Base-by-base conservation (phyloP, 2,113 vertebrate species). In the Brienomyrus brachyistius region DNA sequence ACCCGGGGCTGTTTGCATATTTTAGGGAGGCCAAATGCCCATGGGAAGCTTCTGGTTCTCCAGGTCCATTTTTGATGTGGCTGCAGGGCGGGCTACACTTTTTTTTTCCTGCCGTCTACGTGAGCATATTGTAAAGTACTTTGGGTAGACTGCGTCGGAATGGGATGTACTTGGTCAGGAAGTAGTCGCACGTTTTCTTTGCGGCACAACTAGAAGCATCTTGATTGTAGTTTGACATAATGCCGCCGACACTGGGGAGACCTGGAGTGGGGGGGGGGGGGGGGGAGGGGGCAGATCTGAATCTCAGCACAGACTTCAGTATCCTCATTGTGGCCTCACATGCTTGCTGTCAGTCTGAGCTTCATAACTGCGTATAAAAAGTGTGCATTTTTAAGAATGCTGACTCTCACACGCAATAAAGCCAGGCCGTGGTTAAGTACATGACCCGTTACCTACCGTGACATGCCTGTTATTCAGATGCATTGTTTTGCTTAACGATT, bases 191-290 rank as follows among this genome's bases (percentile, higher is more conserved):
- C 4, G 31, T 27, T 86, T 86, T 52, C n/a, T 40, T 48, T 40
- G 50, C 19, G 85, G 27, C n/a, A 10, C 10, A 19, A 19, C 15
- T 15, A 11, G 85, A n/a, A 50, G 51, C 17, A 21, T 51, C 7
- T 6, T 35, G 50, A 8, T 87, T 54, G 50, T 9, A 54, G 51
- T 54, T 7, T 56, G 51, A 87, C 48, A 13, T 15, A 9, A 4
- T 48, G 45, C 83, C 51, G 4, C 7, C 10, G 45, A 82, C 83
- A 17, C 51, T 54, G 89, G 90, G 88, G 85, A 87, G 88, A 87
- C 47, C 19, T 86, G 10, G 21, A 0, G n/a, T 31, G n/a, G 6
- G 5, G 80, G 21, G 43, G 47, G 21, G 47, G 48, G n/a, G 6
- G 5, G 80, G 21, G 43, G 47, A 21, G 47, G 48, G 48, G 82